Base-by-base conservation (phyloP, 2,797 vertebrate genomes). In the Characodon lateralis region DNA sequence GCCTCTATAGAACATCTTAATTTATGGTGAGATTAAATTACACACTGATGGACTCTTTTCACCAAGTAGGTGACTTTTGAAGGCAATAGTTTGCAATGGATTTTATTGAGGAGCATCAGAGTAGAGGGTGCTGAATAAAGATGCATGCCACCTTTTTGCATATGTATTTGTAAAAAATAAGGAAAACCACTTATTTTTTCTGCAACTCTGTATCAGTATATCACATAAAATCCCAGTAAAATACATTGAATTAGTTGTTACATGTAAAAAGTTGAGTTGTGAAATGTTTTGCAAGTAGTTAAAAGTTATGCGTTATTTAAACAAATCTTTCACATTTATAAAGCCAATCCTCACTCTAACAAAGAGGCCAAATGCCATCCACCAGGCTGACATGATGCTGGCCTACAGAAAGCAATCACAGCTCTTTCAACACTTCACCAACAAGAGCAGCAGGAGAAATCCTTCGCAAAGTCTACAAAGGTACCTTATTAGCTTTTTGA, bases 401-500 rank as follows among this genome's bases (percentile, higher is more conserved):
- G 79, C 84, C 85, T 61, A 16, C 13, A 71, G 76, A 88, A 87
- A 84, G 74, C 87, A 89, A 91, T 88, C 86, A 79, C 41, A 81
- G 74, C 83, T 77, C 73, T 87, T 84, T 70, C 77, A 81, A 78
- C 75, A 79, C 73, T 50, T 71, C 77, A 82, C 6, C 61, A 73
- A 82, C 85, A 73, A 77, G 69, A 77, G 68, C 66, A 76, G 87
- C 75, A 81, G 77, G 24, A 76, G 78, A 82, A 89, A 81, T 83
- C 89, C 73, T 72, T 79, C 14, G 22, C 85, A 87, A 91, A 89
- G 78, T 89, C 87, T 56, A 84, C 84, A 80, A 90, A 89, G 85
- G 53, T 86, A 85, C 85, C 80, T 87, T 87, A 89, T 89, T 90
- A 83, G 84, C 79, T 91, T 91, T 87, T 82, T 85, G 87, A 89